Evolutionary conservation across 1,140 invertebrate genomes (phyloP), one percentile per base, ranked within the genome.

Genomic region (Dreissena rostriformis): DNA sequence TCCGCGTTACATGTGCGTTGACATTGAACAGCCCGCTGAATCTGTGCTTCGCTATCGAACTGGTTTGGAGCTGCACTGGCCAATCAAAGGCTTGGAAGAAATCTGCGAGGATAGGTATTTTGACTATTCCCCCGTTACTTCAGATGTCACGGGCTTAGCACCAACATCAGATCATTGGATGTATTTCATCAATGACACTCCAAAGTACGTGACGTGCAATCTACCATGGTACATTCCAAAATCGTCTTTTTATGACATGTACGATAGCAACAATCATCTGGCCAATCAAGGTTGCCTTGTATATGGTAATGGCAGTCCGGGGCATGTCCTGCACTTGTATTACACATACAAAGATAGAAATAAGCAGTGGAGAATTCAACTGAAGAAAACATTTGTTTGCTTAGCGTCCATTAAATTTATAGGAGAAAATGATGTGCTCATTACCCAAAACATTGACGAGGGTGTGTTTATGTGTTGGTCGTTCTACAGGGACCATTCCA

Each of bases 361-460:
- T 39, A 52, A 57, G 19, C 26, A 71, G 55, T 77, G 65, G 76
- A 61, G 66, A 28, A 39, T 71, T n/a, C 57, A 85, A 22, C 5
- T 29, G 26, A 39, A 15, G n/a, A 82, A 79, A 29, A 72, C 76
- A 15, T 86, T 76, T 22, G 15, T 53, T 24, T 86, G 85, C 55
- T 65, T 86, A 22, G 85, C 85, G 10, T 86, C 85, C 1, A 82
- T 86, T 22, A 82, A 78, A 66, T 73, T 82, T 29, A 82, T 86
- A 29, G 79, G 73, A 11, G 85, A 86, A 67, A 66, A 82, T 73
- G 85, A 86, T 52, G 66, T 76, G 6, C 66, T 86, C 1, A 72
- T 86, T 57, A 86, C 79, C 8, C 22, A 78, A 57, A 82, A 76
- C 17, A 65, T 66, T 22, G 39, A 63, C 24, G 53, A 70, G 17